These are phyloP conservation scores for Cololabis saira DNA, from an alignment of 2,113 vertebrate species.

Conservation along the genomic window DNA sequence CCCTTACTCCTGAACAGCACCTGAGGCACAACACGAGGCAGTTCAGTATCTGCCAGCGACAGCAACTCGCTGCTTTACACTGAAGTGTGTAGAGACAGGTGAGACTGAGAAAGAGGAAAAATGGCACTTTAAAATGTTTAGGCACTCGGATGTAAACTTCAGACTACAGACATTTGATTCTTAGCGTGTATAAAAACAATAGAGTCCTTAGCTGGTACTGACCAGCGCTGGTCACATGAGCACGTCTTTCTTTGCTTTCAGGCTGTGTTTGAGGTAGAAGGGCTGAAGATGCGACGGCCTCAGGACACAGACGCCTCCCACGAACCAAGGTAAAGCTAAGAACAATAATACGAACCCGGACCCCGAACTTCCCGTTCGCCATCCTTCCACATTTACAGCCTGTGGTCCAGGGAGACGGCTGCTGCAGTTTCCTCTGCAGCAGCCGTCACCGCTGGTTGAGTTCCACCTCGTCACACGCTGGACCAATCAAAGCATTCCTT, in stretches of 20 bases:
- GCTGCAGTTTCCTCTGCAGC: too few species aligned
- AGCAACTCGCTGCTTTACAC: background rate
- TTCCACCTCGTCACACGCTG: too few species aligned
- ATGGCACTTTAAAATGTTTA: constrained; percentile 17
- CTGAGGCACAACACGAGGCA: constrained; percentile 12
- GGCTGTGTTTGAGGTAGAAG: constrained; percentile 34
- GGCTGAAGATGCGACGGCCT: background rate
- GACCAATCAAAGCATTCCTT: too few species aligned
- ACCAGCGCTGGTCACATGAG: background rate
- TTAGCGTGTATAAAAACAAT: too few species aligned
- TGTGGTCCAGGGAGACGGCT: too few species aligned
- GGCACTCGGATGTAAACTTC: background rate
- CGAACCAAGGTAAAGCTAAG: too few species aligned
- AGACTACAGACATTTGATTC: background rate
- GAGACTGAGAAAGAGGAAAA: background rate
- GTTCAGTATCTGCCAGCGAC: background rate
- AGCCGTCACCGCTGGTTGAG: too few species aligned
- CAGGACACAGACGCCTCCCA: background rate
- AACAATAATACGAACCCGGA: background rate
- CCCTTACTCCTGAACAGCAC: too few species aligned
- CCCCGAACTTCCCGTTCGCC: too few species aligned
- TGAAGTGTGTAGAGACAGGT: background rate
- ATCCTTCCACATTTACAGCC: too few species aligned
- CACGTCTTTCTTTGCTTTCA: background rate
- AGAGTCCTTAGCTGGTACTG: too few species aligned